Evolutionary conservation across 1,140 invertebrate species (phyloP).

Genomic region (Drosophila lowei): DNA sequence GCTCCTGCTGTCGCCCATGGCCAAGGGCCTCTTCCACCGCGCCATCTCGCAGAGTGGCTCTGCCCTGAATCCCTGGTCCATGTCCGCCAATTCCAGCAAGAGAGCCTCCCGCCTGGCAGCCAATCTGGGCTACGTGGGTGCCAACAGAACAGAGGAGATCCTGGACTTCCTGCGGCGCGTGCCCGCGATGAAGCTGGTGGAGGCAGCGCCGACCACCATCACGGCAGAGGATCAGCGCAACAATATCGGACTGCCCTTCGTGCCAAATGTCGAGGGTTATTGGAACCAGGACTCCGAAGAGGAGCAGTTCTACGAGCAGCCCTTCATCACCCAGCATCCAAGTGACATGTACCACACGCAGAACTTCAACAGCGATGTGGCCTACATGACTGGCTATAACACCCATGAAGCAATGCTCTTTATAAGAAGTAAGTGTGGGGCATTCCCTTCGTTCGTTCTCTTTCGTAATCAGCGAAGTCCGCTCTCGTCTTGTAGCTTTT

Average conservation of each 20-base stretch:
- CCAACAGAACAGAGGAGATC: slow-evolving; percentile 63
- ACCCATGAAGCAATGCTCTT: slow-evolving; percentile 85
- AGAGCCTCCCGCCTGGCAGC: slow-evolving; percentile 60
- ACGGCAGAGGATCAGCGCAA: slow-evolving; percentile 84
- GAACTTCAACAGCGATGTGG: slow-evolving; percentile 84
- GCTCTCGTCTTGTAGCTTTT: no score
- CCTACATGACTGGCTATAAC: slow-evolving; percentile 85
- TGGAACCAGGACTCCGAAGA: slow-evolving; percentile 66
- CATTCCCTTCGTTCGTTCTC: no score
- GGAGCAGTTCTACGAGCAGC: slow-evolving; percentile 69
- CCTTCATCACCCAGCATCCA: slow-evolving; percentile 85
- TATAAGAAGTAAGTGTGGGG: slow-evolving; percentile 81
- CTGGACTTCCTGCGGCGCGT: slow-evolving; percentile 65
- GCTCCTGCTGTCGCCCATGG: slow-evolving; percentile 84
- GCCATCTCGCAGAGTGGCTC: slow-evolving; percentile 88
- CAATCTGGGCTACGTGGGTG: slow-evolving; percentile 70
- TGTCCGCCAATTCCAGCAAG: slow-evolving; percentile 53
- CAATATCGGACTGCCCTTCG: slow-evolving; percentile 84
- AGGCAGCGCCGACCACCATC: slow-evolving; percentile 83
- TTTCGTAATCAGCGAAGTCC: no score
- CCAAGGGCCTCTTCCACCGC: slow-evolving; percentile 86
- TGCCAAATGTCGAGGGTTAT: slow-evolving; percentile 83
- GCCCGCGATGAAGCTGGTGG: slow-evolving; percentile 81
- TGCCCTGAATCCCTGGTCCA: slow-evolving; percentile 83
- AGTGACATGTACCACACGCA: slow-evolving; percentile 84